Evolutionary conservation across 2,797 vertebrate species (phyloP).

Genomic region (Anguilla pacifica): DNA sequence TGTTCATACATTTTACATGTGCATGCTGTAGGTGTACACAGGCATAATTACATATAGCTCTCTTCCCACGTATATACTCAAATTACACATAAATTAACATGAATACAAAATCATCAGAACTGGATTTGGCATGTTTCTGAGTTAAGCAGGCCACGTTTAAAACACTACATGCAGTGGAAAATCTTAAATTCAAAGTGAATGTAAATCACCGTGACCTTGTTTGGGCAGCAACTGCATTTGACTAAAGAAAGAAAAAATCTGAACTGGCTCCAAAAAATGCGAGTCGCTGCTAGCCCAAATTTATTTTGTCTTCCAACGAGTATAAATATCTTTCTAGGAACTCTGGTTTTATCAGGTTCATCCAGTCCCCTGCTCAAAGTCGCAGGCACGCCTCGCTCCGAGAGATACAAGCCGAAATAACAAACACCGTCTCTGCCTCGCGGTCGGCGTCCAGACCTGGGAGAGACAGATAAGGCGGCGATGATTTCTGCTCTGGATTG

Average conservation of each 20-base stretch:
- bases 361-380: slow-evolving; percentile 29
- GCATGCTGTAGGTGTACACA: neutral
- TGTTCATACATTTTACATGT: neutral
- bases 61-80: neutral
- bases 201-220: slow-evolving; percentile 17
- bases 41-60: neutral
- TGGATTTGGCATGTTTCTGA: neutral
- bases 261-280: neutral
- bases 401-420: neutral
- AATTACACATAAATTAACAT: neutral
- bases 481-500: slow-evolving; percentile 14
- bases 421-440: neutral
- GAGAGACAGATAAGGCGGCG: slow-evolving; percentile 30
- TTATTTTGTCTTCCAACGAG: slow-evolving; percentile 4
- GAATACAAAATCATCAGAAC: neutral
- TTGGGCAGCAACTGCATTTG: slow-evolving; percentile 5
- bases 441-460: neutral
- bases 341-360: slow-evolving; percentile 40
- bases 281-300: slow-evolving; percentile 10
- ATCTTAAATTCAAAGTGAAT: neutral
- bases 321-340: slow-evolving; percentile 47
- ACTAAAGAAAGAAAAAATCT: slow-evolving; percentile 1
- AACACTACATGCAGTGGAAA: neutral
- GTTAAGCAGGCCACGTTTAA: neutral
- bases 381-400: slow-evolving; percentile 4